Conservation (phyloP, 35 echinoderm and acorn worm genomes). For the Heliocidaris tuberculata region DNA sequence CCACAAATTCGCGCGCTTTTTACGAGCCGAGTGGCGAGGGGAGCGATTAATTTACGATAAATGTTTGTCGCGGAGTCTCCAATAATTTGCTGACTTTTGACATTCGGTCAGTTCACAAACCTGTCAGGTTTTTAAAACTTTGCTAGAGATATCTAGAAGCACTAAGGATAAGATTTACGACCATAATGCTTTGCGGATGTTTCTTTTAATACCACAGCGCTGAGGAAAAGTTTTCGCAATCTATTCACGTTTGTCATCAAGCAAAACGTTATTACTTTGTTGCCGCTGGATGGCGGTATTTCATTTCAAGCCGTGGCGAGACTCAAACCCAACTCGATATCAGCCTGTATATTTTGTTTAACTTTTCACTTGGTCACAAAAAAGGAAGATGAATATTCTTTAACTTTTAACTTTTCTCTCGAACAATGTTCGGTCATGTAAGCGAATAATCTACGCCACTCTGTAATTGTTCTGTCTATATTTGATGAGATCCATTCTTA, state of each 20-base stretch:
- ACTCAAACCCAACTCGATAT: background rate
- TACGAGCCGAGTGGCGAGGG: background rate
- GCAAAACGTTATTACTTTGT: background rate
- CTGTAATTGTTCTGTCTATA: too few species aligned
- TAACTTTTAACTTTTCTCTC: too few species aligned
- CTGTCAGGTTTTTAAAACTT: background rate
- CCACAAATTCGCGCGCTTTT: conserved; percentile 30
- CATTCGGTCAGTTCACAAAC: conserved; percentile 31
- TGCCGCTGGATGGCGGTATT: conserved; percentile 15
- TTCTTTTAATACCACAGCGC: conserved; percentile 1
- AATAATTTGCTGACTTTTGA: conserved; percentile 46
- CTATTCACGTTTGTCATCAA: background rate
- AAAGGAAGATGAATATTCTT: too few species aligned
- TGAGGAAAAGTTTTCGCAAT: background rate
- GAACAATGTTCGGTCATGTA: too few species aligned
- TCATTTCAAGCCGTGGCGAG: background rate
- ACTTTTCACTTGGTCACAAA: too few species aligned
- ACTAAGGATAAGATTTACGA: background rate
- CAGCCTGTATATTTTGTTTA: too few species aligned
- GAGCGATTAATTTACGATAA: conserved; percentile 42
- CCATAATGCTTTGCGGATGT: conserved; percentile 29
- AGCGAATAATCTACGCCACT: too few species aligned
- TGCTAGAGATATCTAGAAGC: background rate
- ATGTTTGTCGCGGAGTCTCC: conserved; percentile 37
- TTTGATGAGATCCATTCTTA: too few species aligned